Evolutionary conservation across 2,797 vertebrate genomes (phyloP), one percentile per base, ranked within the genome.

Genomic region (Thalassophryne amazonica): DNA sequence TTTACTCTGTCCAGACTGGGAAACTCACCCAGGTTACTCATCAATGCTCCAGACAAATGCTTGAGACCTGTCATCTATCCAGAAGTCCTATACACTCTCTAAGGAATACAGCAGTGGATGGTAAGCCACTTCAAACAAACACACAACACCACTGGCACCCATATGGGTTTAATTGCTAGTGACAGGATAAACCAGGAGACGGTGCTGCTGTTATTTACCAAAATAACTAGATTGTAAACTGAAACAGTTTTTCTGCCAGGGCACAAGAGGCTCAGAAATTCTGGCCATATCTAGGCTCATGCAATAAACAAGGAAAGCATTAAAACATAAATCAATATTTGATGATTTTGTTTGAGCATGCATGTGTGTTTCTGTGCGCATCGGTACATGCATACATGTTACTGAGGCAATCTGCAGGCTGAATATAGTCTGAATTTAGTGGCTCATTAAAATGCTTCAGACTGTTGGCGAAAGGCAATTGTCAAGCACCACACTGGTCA

Each of bases 291-390:
- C 4, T 3, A 37, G 3, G 9, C 2, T 0, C 16, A 20, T 11
- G 14, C 46, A 69, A 61, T 37, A 40, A 70, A 69, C 41, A 42
- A 13, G 22, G 32, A 20, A 56, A n/a, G n/a, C n/a, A n/a, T n/a
- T n/a, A n/a, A n/a, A n/a, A n/a, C n/a, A n/a, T n/a, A n/a, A n/a
- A 57, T 72, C 63, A 62, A 77, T 78, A 65, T 75, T 73, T 66
- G 30, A 78, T 74, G 29, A 35, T 61, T 65, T 62, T 27, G 34
- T 58, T 59, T 18, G 52, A 43, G 37, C 52, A 31, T 17, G 72
- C 65, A 23, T 9, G 8, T 46, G 12, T 29, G n/a, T 27, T 14
- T 38, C 29, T 30, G 19, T 30, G 11, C 32, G 33, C 6, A 6
- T 22, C 27, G 25, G 27, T 14, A 10, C 28, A 18, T 10, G 5